Evolutionary conservation across 2,113 vertebrate species (phyloP), one percentile per base, ranked within the genome.

Genomic region (Engystomops pustulosus): DNA sequence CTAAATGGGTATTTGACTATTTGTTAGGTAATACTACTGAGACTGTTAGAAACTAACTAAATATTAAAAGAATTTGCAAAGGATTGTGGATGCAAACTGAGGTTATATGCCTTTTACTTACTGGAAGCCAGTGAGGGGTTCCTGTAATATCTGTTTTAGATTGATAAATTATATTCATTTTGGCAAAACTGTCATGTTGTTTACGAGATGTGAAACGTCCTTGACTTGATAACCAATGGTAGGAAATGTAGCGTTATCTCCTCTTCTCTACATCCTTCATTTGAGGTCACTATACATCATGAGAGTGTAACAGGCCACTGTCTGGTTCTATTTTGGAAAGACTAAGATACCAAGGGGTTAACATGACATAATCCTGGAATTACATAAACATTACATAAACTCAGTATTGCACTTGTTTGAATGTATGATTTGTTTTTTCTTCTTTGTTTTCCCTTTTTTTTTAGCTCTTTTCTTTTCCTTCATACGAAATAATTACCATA

Each of bases 241-340:
- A 45, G 80, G 80, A 82, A 82, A 74, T 62, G 51, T 34, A 10
- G 27, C 10, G 20, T 82, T 82, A 82, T 82, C 80, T 44, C 10
- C 3, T 23, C n/a, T 30, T 27, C 34, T 55, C 49, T 10, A 69
- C 80, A 71, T 71, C 80, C 68, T 82, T 53, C 7, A 45, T 3
- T 14, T 32, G 41, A 80, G 44, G 58, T 36, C 55, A 3, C 20
- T 38, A 47, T 38, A 76, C 72, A 53, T 53, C 18, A 47, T 72
- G 38, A 41, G 4, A 41, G 47, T 45, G 20, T 32, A 49, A 34
- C 27, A 76, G 32, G 49, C 20, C 8, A n/a, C 47, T 53, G 44
- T 49, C 70, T 74, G 74, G 32, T 36, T n/a, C 9, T 23, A 36
- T 32, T n/a, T 34, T 12, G 12, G 30, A 12, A 3, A 34, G 20